Base-by-base conservation (phyloP, 2,888 invertebrate genomes). In the Lamellibrachia columna region DNA sequence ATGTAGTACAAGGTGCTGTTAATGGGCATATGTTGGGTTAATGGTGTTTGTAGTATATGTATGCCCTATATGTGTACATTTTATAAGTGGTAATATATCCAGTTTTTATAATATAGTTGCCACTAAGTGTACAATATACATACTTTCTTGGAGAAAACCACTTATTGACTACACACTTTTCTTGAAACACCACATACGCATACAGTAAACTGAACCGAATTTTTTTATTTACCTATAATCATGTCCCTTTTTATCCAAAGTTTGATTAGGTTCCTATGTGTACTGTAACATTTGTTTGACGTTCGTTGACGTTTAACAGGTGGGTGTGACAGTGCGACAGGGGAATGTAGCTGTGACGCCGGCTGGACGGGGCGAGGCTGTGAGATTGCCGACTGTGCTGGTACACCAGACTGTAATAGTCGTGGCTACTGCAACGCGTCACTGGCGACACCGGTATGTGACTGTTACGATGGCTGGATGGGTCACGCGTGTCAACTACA, bases 361-460 rank as follows among this genome's bases (percentile, higher is more conserved):
- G 95, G 95, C 58, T 95, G 95, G 95, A 93, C 92, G 60, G 94
- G 94, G n/a, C 92, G 94, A 40, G 95, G 95, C 8, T 95, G 95
- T 94, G 95, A 95, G 93, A 58, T 93, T 11, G 92, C 95, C 8
- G 95, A 95, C 92, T 95, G 95, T 93, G 94, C 95, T 8, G 95
- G 95, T 3, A 93, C 93, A 4, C 95, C 95, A 8, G 95, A 95
- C 93, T 95, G 95, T 93, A 93, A 40, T 55, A 90, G 58, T 1
- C 90, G 90, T 40, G 93, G 93, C 40, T 8, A 58, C 58, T 93
- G 93, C 53, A 93, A 93, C 28, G 90, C 40, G 1, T 11, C 92
- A 11, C 55, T 92, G 9, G 90, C 60, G 22, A 92, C 93, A 28
- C 92, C 92, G n/a, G 75, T 15, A 15, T 93, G 90, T 93, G 94